A percentile compares a stretch with the other conserved stretches of the same genome.
These are phyloP conservation scores for Anoncus sp. DNA, from an alignment of 2,888 invertebrate species.

Conservation along the genomic window DNA sequence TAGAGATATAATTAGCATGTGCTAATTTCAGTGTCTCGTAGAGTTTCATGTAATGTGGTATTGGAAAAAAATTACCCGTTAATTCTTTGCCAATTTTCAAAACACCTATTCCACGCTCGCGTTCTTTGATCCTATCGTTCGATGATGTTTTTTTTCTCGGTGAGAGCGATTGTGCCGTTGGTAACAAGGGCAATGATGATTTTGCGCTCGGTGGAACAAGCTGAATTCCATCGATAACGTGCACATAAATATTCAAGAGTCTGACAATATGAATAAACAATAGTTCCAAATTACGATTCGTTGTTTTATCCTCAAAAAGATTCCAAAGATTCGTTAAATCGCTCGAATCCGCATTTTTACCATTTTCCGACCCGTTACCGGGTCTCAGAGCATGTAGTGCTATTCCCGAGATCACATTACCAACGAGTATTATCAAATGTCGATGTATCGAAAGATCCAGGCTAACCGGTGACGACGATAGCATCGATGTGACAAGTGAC, in stretches of 20 bases:
- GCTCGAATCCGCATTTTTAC: conserved; percentile 41
- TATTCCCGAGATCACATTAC: conserved; percentile 82
- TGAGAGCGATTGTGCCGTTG: conserved; percentile 82
- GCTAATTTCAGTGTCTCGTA: conserved; percentile 92
- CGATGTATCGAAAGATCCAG: conserved; percentile 84
- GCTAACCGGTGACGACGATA: conserved; percentile 84
- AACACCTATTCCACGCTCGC: conserved; percentile 71
- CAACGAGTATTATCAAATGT: conserved; percentile 83
- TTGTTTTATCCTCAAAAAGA: conserved; percentile 80
- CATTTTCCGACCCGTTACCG: conserved; percentile 71
- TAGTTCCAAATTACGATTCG: conserved; percentile 83
- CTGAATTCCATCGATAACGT: conserved; percentile 89
- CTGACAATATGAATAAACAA: conserved; percentile 88
- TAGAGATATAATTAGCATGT: conserved; percentile 95
- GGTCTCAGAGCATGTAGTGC: conserved; percentile 83
- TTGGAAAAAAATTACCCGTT: conserved; percentile 87
- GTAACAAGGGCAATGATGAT: conserved; percentile 85
- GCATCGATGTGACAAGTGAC: conserved; percentile 79
- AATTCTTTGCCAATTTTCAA: conserved; percentile 81
- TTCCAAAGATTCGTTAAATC: conserved; percentile 72
- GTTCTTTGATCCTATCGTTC: conserved; percentile 83
- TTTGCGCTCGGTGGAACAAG: conserved; percentile 85
- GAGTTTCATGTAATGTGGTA: conserved; percentile 93
- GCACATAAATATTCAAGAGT: conserved; percentile 90
- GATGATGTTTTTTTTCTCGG: conserved; percentile 80